These are phyloP conservation scores for Cantharis rufa DNA, from an alignment of 2,888 invertebrate genomes.

Conservation along the genomic window DNA sequence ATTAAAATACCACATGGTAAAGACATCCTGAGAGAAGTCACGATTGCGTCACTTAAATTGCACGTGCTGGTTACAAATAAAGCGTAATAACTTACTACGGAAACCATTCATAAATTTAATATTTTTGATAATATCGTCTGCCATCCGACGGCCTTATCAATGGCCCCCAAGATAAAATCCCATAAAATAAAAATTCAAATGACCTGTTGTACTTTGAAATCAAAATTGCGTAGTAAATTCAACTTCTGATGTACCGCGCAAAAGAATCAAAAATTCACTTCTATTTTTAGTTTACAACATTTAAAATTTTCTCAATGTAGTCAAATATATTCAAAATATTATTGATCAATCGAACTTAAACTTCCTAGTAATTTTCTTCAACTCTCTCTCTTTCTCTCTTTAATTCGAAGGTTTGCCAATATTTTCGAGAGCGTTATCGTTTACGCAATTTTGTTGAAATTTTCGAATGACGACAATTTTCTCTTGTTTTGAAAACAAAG, in stretches of 20 bases:
- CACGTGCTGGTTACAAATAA: not conserved
- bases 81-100: not conserved
- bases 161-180: not conserved
- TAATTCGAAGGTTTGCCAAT: not conserved
- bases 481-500: not conserved
- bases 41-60: not conserved
- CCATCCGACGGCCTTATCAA: not conserved
- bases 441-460: not conserved
- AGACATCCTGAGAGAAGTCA: not conserved
- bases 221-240: not conserved
- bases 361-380: not conserved
- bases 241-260: not conserved
- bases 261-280: not conserved
- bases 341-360: not conserved
- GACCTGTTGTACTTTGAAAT: not conserved
- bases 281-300: not conserved
- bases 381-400: not conserved
- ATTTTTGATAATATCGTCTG: not conserved
- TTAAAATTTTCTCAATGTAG: not conserved
- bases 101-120: not conserved
- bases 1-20: not conserved
- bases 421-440: not conserved
- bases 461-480: not conserved
- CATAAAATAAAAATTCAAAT: not conserved
- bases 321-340: not conserved